These are phyloP conservation scores for Salpingus planirostris DNA, from an alignment of 2,888 invertebrate species.

Conservation along the genomic window DNA sequence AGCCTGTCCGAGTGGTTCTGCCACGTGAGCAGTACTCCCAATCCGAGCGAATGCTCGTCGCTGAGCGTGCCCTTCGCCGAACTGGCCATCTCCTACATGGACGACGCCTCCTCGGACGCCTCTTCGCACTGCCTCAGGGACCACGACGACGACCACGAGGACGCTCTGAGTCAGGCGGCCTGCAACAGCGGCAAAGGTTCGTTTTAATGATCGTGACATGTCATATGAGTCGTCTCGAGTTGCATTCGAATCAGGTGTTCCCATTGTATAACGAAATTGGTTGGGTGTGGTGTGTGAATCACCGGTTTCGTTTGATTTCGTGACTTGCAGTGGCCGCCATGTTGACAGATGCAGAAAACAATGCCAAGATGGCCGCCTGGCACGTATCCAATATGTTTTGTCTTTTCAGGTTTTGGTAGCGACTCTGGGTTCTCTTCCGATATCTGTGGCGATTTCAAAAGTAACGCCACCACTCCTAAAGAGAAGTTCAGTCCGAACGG, in stretches of 20 bases:
- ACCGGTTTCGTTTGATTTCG: no score
- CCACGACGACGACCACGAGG: conserved; percentile 22
- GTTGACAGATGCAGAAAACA: no score
- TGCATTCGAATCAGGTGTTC: neutral
- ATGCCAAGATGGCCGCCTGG: no score
- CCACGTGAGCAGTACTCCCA: conserved; percentile 22
- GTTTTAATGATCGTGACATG: neutral
- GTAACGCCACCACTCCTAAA: conserved; percentile 38
- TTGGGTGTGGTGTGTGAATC: no score
- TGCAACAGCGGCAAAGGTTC: conserved; percentile 34
- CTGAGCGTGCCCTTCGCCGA: conserved; percentile 39
- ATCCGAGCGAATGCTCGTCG: conserved; percentile 39
- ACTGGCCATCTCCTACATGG: conserved; percentile 39
- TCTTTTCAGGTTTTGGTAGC: conserved; percentile 37
- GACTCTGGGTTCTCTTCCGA: conserved; percentile 47
- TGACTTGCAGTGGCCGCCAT: no score
- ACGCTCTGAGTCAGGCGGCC: conserved; percentile 28
- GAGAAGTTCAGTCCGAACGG: conserved; percentile 37
- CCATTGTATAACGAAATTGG: no score
- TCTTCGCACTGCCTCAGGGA: conserved; percentile 26
- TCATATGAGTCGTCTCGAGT: neutral
- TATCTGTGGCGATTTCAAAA: conserved; percentile 41
- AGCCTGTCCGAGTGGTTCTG: conserved; percentile 42
- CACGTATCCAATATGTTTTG: no score
- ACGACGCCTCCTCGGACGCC: conserved; percentile 37